A percentile compares a stretch with the other conserved stretches of the same genome.
phyloP scores from a whole-genome alignment of 2,113 vertebrate species.

The Hemibagrus wyckioides region DNA sequence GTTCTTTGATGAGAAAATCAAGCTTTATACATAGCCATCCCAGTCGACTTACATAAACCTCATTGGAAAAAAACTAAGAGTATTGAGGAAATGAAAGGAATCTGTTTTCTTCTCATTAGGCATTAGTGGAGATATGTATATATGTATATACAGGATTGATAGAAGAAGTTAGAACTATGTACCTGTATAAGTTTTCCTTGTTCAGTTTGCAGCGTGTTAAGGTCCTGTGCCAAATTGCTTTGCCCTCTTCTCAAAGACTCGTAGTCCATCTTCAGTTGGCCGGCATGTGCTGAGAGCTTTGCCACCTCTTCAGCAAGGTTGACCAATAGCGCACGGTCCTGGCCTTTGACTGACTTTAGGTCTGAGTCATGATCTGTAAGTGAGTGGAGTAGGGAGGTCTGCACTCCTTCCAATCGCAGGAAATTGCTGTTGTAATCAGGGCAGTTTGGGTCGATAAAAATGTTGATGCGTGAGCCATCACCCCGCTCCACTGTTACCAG shows the following conservation, averaged over 20 bases:
- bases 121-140: background rate
- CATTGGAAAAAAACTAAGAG: background rate
- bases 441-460: conserved; percentile 98
- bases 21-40: background rate
- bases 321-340: conserved; percentile 85
- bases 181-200: conserved; percentile 95
- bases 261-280: conserved; percentile 87
- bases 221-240: conserved; percentile 84
- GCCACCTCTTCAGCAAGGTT: conserved; percentile 88
- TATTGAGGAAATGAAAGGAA: background rate
- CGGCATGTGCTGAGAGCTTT: conserved; percentile 80
- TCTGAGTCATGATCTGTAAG: conserved; percentile 81
- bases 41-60: background rate
- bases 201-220: conserved; percentile 86
- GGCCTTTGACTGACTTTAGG: conserved; percentile 79
- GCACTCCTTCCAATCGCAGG: conserved; percentile 85
- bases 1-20: background rate
- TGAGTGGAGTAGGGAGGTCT: conserved; percentile 83
- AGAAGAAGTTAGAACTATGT: conserved; percentile 15
- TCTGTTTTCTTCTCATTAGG: background rate
- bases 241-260: conserved; percentile 84
- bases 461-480: conserved; percentile 92
- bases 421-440: conserved; percentile 84
- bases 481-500: conserved; percentile 92
- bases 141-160: background rate